A percentile compares a stretch with the other conserved stretches of the same genome.
phyloP scores from a whole-genome alignment of 2,113 vertebrate species.

The Brachionichthys hirsutus region DNA sequence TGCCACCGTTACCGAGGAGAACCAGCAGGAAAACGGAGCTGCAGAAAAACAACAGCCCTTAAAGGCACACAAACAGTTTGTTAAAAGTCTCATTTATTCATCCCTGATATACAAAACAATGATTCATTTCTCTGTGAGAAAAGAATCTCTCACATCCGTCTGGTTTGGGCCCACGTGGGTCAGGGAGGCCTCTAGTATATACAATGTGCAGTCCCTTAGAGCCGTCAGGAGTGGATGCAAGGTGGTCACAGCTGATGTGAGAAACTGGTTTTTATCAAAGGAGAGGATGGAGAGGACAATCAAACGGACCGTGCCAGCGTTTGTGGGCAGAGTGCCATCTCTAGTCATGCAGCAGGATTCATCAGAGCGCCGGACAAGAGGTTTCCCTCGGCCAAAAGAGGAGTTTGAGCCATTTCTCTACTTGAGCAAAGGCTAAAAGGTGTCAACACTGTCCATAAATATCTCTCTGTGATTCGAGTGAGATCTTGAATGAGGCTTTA shows the following conservation, averaged over 20 bases:
- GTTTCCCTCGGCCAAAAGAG: conserved; percentile 34
- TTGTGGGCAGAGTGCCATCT: conserved; percentile 4
- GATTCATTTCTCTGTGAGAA: conserved; percentile 58
- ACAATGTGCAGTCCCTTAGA: conserved; percentile 37
- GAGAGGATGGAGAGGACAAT: conserved; percentile 27
- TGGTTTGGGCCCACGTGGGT: conserved; percentile 38
- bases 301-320: conserved; percentile 14
- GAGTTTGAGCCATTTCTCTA: conserved; percentile 4
- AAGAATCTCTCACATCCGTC: conserved; percentile 46
- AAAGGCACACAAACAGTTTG: conserved; percentile 27
- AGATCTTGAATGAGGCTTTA: conserved; percentile 27
- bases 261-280: conserved; percentile 34
- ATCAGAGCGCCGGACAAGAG: conserved; percentile 14
- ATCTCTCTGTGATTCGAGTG: conserved; percentile 3
- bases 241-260: conserved; percentile 32
- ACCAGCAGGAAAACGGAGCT: not conserved
- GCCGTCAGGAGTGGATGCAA: conserved; percentile 31
- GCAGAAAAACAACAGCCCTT: conserved; percentile 7
- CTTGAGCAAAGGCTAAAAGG: not conserved
- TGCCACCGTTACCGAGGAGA: no score
- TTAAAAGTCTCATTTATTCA: conserved; percentile 80
- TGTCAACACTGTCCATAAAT: conserved; percentile 20
- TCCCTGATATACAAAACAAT: conserved; percentile 77
- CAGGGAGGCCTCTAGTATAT: conserved; percentile 30
- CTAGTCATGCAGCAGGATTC: conserved; percentile 32